A percentile compares a stretch with the other conserved stretches of the same genome.
Evolutionary conservation across 1,140 invertebrate species (phyloP).

Genomic region (Streblospio benedicti): DNA sequence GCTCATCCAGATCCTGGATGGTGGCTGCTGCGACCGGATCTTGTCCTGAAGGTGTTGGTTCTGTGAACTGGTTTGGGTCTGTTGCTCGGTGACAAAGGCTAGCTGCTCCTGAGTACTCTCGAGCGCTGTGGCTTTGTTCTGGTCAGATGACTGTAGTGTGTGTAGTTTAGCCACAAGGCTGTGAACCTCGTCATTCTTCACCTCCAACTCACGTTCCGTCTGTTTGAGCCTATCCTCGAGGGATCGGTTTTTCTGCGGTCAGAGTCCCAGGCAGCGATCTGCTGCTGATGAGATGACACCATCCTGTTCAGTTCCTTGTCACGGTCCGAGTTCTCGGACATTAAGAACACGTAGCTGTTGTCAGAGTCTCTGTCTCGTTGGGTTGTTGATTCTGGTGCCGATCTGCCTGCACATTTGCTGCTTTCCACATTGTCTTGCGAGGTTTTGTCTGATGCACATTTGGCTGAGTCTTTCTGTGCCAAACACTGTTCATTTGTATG

Average conservation of each 20-base stretch:
- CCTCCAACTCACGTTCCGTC: slow-evolving; percentile 12
- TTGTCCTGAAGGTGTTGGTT: no score
- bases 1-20: slow-evolving; percentile 17
- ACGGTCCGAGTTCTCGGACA: slow-evolving; percentile 30
- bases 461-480: no score
- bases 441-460: no score
- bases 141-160: slow-evolving; percentile 5
- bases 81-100: slow-evolving; percentile 13
- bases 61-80: no score
- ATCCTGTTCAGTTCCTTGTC: slow-evolving; percentile 38
- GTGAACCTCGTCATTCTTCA: slow-evolving; percentile 8
- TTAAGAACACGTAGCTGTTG: no score
- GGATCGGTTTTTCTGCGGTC: slow-evolving; percentile 26
- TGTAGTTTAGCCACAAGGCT: slow-evolving; percentile 10
- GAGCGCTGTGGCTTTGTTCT: slow-evolving; percentile 9
- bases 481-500: no score
- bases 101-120: slow-evolving; percentile 18
- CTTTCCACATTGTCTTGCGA: no score
- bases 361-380: no score
- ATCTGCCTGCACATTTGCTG: no score
- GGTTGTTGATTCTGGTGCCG: no score
- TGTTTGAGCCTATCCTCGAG: slow-evolving; percentile 27
- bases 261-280: slow-evolving; percentile 37
- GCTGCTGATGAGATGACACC: slow-evolving; percentile 32
- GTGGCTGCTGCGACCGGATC: not conserved